Base-by-base conservation (phyloP, 2,888 invertebrate genomes). In the Dasysyrphus tricinctus region DNA sequence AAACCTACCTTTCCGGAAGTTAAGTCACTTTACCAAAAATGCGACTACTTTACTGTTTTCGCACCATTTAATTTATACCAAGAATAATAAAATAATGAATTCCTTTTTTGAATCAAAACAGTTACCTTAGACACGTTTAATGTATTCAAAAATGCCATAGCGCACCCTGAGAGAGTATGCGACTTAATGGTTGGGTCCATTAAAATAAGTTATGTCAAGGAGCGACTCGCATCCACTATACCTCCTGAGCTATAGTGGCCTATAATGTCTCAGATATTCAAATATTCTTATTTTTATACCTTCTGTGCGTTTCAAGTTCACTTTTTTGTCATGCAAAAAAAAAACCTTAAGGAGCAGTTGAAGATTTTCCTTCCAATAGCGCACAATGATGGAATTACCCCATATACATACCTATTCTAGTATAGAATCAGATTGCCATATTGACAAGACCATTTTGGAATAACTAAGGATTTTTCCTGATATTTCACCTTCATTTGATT, bases 181-280 rank as follows among this genome's bases (percentile, higher is more conserved):
- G 73, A 78, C 70, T 81, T 78, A 86, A 86, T 81, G 81, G 85
- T 47, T 74, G 14, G 59, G 74, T 86, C 81, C 85, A 86, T 86
- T 86, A 81, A 86, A 78, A 78, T 86, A 86, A 81, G 81, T 86
- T 86, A 86, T 86, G 81, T 81, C 69, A 81, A 86, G 85, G 59
- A 78, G 77, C 3, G 24, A 39, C 70, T 86, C 70, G 57, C 85
- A 81, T 86, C 74, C 74, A 78, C 74, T 78, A 86, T 24, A 24
- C 1, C 63, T 69, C 69, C 74, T 78, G 29, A 34, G 85, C 70
- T 63, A 81, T 85, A 77, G 77, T 69, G 74, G 19, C 16, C n/a
- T 78, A n/a, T n/a, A 86, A 86, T 86, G 81, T 81, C 63, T 81
- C 69, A 86, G 75, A 86, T 86, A 81, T 81, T 86, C 51, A 86